Percentiles rank a stretch among this genome's conserved stretches.
These are phyloP conservation scores for Cygnus buccinator DNA, from an alignment of 2,113 vertebrate genomes.

Conservation along the genomic window DNA sequence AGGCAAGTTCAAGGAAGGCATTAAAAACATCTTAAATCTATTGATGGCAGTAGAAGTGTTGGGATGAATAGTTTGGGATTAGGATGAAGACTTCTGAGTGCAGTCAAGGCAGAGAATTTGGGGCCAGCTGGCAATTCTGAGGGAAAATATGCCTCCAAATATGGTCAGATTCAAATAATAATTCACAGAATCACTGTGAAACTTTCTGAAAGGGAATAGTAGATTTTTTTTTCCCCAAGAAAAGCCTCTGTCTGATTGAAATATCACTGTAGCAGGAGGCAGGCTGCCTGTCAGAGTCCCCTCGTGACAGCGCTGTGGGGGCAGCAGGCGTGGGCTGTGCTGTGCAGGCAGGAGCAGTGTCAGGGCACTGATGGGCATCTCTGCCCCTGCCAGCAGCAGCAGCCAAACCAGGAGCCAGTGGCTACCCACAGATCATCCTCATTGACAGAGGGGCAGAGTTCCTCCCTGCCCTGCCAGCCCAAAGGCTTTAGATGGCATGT, in stretches of 20 bases:
- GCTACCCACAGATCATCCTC: not conserved
- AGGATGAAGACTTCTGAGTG: constrained; percentile 65
- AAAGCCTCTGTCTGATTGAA: not conserved
- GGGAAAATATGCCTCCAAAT: constrained; percentile 36
- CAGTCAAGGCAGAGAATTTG: constrained; percentile 41
- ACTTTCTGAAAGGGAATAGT: not conserved
- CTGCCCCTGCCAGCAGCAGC: not conserved
- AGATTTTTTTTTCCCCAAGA: not conserved
- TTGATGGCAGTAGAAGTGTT: constrained; percentile 75
- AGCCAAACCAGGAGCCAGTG: not conserved
- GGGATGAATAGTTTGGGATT: constrained; percentile 75
- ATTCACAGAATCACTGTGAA: not conserved
- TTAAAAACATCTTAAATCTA: constrained; percentile 80
- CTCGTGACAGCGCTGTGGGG: not conserved
- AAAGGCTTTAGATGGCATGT: not conserved
- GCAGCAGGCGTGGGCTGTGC: not conserved
- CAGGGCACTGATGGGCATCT: not conserved
- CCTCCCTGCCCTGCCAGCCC: not conserved
- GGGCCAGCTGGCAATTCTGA: constrained; percentile 34
- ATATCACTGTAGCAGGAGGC: not conserved
- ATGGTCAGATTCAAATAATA: constrained; percentile 15
- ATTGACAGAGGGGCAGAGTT: not conserved
- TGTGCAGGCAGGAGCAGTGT: not conserved
- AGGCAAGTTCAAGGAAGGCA: constrained; percentile 78
- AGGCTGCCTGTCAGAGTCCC: not conserved